Evolutionary conservation across 2,888 invertebrate species (phyloP).

Genomic region (Drosophila robusta): DNA sequence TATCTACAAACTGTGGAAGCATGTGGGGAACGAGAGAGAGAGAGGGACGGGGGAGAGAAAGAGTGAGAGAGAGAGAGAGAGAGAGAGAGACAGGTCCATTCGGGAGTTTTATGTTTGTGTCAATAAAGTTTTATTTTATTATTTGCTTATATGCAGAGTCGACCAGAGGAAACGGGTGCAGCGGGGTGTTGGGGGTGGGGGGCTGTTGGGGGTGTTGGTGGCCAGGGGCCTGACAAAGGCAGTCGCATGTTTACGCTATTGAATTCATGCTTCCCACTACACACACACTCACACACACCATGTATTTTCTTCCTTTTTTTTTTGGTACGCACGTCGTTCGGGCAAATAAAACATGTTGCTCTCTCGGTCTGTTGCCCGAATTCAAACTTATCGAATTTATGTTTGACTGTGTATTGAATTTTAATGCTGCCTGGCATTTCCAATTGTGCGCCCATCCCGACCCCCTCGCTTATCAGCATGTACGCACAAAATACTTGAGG

Average conservation of each 20-base stretch:
- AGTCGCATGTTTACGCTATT: constrained; percentile 68
- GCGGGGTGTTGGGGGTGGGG: too few relatives aligned
- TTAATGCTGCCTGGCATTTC: constrained; percentile 65
- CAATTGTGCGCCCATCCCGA: constrained; percentile 23
- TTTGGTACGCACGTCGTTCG: constrained; percentile 56
- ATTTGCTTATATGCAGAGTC: constrained; percentile 45
- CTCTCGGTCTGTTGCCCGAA: constrained; percentile 58
- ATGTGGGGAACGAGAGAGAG: background rate
- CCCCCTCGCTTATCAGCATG: constrained; percentile 32
- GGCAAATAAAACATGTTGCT: constrained; percentile 77
- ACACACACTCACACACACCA: constrained; percentile 15
- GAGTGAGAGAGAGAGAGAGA: background rate
- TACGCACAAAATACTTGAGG: constrained; percentile 62
- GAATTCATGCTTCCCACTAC: constrained; percentile 63
- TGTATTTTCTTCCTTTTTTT: constrained; percentile 7
- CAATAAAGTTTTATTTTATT: constrained; percentile 81
- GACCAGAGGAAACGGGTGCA: background rate
- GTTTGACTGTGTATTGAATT: constrained; percentile 76
- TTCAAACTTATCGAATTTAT: constrained; percentile 79
- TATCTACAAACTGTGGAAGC: constrained; percentile 24
- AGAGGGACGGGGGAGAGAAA: background rate
- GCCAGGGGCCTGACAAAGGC: constrained; percentile 37
- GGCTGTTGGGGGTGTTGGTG: constrained; percentile 10
- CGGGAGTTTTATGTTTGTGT: constrained; percentile 72
- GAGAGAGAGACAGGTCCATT: constrained; percentile 52